phyloP scores from a whole-genome alignment of 2,797 vertebrate genomes.

The Pangasius mekongensis region DNA sequence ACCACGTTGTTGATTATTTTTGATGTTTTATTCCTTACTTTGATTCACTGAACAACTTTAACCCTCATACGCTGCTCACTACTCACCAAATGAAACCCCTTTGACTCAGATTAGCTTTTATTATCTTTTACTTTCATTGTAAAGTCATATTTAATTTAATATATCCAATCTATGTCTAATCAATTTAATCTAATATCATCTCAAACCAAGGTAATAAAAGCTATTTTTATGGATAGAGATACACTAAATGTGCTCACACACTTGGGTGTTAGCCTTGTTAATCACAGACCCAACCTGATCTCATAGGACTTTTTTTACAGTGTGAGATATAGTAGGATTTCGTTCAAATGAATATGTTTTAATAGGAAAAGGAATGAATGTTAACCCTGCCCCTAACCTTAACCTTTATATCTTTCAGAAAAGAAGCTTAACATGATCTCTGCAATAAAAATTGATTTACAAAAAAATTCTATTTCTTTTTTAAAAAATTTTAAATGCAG shows the following conservation, averaged over 20 bases:
- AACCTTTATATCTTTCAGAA: background rate
- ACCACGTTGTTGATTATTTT: background rate
- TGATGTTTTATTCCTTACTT: background rate
- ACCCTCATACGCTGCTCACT: too few species aligned
- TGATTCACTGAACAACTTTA: too few species aligned
- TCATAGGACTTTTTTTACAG: background rate
- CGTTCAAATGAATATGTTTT: background rate
- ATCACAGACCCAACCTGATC: background rate
- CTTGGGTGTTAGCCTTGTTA: background rate
- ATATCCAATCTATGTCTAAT: background rate
- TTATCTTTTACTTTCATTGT: too few species aligned
- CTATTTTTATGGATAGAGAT: background rate
- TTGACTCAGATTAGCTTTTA: too few species aligned
- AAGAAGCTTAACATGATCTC: background rate
- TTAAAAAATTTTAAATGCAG: too few species aligned
- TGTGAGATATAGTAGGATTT: background rate
- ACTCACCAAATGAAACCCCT: too few species aligned
- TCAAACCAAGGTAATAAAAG: background rate
- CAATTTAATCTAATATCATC: background rate
- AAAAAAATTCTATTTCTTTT: background rate
- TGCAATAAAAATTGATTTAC: background rate
- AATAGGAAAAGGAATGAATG: background rate
- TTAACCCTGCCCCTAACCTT: background rate
- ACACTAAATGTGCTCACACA: background rate
- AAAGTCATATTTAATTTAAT: background rate